Evolutionary conservation across 1,140 invertebrate species (phyloP), one percentile per base, ranked within the genome.

Genomic region (Melitaea cinxia): DNA sequence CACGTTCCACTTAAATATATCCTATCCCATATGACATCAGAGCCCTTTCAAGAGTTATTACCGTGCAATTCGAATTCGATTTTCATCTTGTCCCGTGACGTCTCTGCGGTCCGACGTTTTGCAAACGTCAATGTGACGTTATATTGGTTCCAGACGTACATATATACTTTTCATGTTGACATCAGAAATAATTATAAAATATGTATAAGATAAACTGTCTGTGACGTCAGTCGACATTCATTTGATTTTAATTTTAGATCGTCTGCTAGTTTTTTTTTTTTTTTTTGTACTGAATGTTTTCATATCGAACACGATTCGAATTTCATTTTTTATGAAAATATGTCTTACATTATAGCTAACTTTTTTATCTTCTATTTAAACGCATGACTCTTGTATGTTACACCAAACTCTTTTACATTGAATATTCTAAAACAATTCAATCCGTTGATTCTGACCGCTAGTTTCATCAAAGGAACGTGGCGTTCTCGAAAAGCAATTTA

Each of bases 51-150:
- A 59, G 55, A 73, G 47, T 61, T 63, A n/a, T n/a, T n/a, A 67
- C 67, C 55, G 60, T 35, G 53, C 61, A 63, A 73, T 65, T 61
- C 60, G 62, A 39, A 39, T 56, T 56, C 14, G 39, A 23, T 37
- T 14, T 56, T 24, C 37, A 39, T 57, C 23, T 57, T 26, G 21
- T 57, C 26, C 24, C 15, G 66, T 77, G 73, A 80, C 70, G 78
- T 70, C 64, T 63, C 21, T 39, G 14, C 68, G 42, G 73, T 73
- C 68, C 72, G 72, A 79, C 74, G 73, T 67, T 68, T 58, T 19
- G 28, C 57, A 70, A 71, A 82, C 82, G 80, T 85, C 79, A 80
- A 83, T 76, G 49, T 83, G 79, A 83, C 80, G 79, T 71, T 70
- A 59, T 49, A 64, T 59, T 47, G 50, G 68, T 57, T 72, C 75